Conservation (phyloP, 2,113 vertebrate genomes). For the Phalacrocorax brasilianus region DNA sequence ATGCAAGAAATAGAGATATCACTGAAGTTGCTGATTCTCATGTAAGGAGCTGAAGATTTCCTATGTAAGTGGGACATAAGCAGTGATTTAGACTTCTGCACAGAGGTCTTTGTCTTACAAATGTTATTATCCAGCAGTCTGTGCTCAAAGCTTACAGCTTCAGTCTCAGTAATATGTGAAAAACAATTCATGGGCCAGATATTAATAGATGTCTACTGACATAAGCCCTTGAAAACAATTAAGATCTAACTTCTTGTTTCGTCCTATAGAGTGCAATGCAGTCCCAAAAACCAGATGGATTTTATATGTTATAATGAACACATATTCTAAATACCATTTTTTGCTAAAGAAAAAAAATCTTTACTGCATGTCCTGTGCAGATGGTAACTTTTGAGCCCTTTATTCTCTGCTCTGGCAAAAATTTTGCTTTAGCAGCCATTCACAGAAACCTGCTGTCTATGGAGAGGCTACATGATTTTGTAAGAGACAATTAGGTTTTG, state of each 20-base stretch:
- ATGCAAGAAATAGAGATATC: background rate
- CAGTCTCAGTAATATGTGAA: background rate
- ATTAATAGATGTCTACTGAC: background rate
- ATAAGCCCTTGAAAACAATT: background rate
- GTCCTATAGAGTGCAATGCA: background rate
- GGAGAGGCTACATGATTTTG: background rate
- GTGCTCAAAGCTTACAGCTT: background rate
- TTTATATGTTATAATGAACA: background rate
- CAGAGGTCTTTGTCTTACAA: background rate
- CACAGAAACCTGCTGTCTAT: background rate
- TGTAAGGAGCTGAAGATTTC: background rate
- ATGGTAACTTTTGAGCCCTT: background rate
- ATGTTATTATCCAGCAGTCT: background rate
- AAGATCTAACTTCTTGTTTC: background rate
- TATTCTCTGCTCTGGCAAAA: background rate
- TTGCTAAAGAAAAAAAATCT: background rate
- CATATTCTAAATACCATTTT: background rate
- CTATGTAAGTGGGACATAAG: background rate
- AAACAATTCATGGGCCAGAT: background rate
- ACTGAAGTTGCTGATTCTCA: background rate
- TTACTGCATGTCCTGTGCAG: background rate
- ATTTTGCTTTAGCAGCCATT: background rate
- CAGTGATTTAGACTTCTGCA: background rate
- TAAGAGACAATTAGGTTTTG: background rate
- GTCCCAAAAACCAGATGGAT: background rate